Conservation (phyloP, 1,140 invertebrate species). For the Colletes gigas region DNA sequence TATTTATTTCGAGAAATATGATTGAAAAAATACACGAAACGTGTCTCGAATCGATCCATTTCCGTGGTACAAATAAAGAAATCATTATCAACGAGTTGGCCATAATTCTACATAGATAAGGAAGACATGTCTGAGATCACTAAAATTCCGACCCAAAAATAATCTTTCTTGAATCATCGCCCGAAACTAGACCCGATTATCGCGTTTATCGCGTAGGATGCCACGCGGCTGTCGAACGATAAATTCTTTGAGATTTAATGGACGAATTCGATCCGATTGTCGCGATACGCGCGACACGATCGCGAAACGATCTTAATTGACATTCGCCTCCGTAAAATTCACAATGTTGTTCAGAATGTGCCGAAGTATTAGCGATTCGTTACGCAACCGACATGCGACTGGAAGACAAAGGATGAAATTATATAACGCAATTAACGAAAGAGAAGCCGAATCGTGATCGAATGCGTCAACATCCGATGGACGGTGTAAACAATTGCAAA, state of each 20-base stretch:
- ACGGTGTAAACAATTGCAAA: conserved; percentile 2
- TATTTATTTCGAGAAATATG: neutral
- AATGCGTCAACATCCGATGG: conserved; percentile 11
- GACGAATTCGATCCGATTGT: neutral
- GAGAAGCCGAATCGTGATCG: conserved; percentile 18
- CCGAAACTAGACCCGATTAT: neutral
- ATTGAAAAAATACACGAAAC: too few relatives aligned
- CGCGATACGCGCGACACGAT: neutral
- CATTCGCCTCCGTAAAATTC: neutral
- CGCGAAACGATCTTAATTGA: conserved; percentile 13
- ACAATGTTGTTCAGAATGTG: neutral
- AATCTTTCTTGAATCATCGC: neutral
- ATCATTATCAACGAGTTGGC: neutral
- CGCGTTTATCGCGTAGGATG: neutral
- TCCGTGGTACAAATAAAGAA: neutral
- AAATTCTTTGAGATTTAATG: neutral
- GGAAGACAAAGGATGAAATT: conserved; percentile 31
- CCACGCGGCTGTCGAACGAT: too few relatives aligned
- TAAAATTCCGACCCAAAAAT: neutral
- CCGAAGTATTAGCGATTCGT: neutral
- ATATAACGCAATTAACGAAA: conserved; percentile 25
- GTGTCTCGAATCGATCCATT: neutral
- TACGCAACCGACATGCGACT: conserved; percentile 15
- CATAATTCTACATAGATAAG: neutral
- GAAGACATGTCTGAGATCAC: neutral